These are phyloP conservation scores for Saimiri boliviensis DNA, from an alignment of 2,113 vertebrate species.

Conservation along the genomic window DNA sequence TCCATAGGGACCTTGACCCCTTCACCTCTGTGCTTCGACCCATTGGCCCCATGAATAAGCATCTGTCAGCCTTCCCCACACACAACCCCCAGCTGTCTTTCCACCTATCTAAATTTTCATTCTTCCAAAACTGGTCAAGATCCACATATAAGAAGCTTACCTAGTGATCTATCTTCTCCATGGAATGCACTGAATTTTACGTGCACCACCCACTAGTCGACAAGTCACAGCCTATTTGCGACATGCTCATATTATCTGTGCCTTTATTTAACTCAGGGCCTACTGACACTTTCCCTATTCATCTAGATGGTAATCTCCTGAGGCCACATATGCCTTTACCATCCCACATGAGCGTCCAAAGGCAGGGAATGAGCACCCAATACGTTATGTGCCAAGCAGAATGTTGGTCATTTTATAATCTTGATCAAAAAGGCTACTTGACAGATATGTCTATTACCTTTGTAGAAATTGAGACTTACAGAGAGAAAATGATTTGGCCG, in stretches of 20 bases:
- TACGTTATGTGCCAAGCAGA: background rate
- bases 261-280: background rate
- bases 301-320: background rate
- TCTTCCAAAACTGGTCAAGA: background rate
- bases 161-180: background rate
- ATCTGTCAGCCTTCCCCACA: background rate
- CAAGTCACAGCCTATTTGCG: background rate
- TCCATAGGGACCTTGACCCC: background rate
- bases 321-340: background rate
- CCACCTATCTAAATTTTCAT: background rate
- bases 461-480: background rate
- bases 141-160: background rate
- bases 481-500: background rate
- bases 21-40: background rate
- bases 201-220: background rate
- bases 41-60: background rate
- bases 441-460: background rate
- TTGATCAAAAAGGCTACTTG: background rate
- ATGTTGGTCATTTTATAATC: background rate
- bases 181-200: background rate
- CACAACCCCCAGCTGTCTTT: background rate
- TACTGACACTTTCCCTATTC: background rate
- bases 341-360: background rate
- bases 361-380: background rate
- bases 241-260: background rate